Percentiles rank a stretch among this genome's conserved stretches.
phyloP scores from a whole-genome alignment of 2,797 vertebrate species.

The Neomorphus geoffroyi region DNA sequence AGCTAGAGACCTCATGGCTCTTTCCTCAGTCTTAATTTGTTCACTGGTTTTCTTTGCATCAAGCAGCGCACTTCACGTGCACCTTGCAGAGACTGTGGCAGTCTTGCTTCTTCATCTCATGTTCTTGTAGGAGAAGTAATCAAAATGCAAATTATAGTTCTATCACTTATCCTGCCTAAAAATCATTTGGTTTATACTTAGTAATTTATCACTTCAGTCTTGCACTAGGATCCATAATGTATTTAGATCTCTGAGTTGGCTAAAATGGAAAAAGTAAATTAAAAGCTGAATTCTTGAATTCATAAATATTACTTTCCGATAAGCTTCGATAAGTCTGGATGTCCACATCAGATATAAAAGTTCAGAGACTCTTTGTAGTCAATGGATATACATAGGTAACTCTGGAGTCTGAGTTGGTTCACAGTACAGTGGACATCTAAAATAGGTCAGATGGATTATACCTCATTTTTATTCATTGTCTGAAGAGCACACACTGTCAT shows the following conservation, averaged over 20 bases:
- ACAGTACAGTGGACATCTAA: neutral
- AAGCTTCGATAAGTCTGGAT: neutral
- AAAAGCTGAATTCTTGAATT: neutral
- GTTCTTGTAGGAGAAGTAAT: conserved; percentile 53
- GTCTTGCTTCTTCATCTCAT: neutral
- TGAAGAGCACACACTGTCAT: neutral
- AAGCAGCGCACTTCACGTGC: neutral
- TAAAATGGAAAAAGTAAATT: neutral
- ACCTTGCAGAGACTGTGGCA: neutral
- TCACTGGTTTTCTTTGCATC: neutral
- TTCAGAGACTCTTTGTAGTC: neutral
- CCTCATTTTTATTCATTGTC: neutral
- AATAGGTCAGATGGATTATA: neutral
- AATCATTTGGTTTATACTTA: conserved; percentile 23
- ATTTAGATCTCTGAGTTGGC: neutral
- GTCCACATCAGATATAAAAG: neutral
- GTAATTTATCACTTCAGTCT: conserved; percentile 21
- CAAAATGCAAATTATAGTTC: conserved; percentile 50
- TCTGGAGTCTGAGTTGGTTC: neutral
- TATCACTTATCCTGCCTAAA: conserved; percentile 40
- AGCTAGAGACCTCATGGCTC: neutral
- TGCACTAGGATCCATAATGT: neutral
- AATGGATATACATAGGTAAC: neutral
- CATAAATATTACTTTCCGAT: neutral
- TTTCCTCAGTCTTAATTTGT: neutral